Evolutionary conservation across 1,140 invertebrate genomes (phyloP).

Genomic region (Steinernema feltiae): DNA sequence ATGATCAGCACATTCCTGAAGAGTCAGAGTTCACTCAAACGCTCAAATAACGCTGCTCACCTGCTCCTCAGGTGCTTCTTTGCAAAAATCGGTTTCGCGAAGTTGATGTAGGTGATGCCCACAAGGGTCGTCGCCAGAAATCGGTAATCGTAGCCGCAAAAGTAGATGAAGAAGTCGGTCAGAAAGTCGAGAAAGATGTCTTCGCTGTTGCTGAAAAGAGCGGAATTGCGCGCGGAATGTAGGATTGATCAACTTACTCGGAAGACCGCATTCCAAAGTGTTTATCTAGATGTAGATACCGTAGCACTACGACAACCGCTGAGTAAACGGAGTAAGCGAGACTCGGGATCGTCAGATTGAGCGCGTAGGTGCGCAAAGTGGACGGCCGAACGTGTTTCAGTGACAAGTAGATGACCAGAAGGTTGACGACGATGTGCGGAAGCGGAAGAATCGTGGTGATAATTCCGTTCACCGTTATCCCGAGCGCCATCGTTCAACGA

Average conservation of each 20-base stretch:
- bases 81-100: not conserved
- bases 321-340: not conserved
- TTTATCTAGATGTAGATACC: not conserved
- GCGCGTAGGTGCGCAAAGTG: not conserved
- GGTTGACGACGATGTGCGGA: not conserved
- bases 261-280: not conserved
- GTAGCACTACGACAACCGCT: not conserved
- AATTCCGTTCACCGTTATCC: not conserved
- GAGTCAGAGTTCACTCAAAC: not conserved
- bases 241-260: not conserved
- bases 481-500: not conserved
- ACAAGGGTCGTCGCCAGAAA: not conserved
- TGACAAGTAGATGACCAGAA: slow-evolving; percentile 1
- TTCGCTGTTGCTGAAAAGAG: not conserved
- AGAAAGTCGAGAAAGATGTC: not conserved
- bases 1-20: not conserved
- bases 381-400: not conserved
- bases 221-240: not conserved
- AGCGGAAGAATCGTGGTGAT: not conserved
- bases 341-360: not conserved
- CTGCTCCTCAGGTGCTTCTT: slow-evolving; percentile 2
- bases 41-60: not conserved
- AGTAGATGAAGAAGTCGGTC: not conserved
- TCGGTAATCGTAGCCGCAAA: not conserved
- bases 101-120: not conserved